Percentiles rank a stretch among this genome's conserved stretches.
These are phyloP conservation scores for Aeoliscus strigatus DNA, from an alignment of 2,797 vertebrate species.

Conservation along the genomic window DNA sequence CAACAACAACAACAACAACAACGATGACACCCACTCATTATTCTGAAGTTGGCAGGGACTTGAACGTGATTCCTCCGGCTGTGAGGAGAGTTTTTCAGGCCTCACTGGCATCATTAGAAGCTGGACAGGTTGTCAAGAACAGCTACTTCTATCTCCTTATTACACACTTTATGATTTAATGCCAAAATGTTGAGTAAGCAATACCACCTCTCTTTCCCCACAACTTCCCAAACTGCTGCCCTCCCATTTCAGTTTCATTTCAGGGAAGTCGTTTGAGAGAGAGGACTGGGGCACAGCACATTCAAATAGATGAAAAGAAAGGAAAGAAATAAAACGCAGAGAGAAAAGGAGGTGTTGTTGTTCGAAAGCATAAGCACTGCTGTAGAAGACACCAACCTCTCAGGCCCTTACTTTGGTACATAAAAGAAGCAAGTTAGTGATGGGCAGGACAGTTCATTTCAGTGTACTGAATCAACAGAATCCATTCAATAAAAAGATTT, in stretches of 20 bases:
- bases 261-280: too few relatives aligned
- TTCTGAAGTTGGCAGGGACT: conserved; percentile 58
- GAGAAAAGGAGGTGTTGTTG: conserved; percentile 19
- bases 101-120: conserved; percentile 54
- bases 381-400: conserved; percentile 32
- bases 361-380: conserved; percentile 17
- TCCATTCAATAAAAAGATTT: too few relatives aligned
- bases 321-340: too few relatives aligned
- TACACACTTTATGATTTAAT: conserved; percentile 58
- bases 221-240: conserved; percentile 40
- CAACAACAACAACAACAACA: conserved; percentile 54
- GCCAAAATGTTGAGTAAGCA: conserved; percentile 55
- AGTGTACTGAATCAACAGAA: too few relatives aligned
- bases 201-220: conserved; percentile 42
- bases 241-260: too few relatives aligned
- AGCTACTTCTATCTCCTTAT: conserved; percentile 50
- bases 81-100: conserved; percentile 48
- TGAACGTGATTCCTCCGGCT: conserved; percentile 59
- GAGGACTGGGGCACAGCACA: too few relatives aligned
- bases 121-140: conserved; percentile 70
- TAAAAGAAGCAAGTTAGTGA: too few relatives aligned
- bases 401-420: too few relatives aligned
- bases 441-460: too few relatives aligned
- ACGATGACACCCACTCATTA: conserved; percentile 64
- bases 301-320: too few relatives aligned